These are phyloP conservation scores for Pseudolycoriella hygida DNA, from an alignment of 2,888 invertebrate species.

Conservation along the genomic window DNA sequence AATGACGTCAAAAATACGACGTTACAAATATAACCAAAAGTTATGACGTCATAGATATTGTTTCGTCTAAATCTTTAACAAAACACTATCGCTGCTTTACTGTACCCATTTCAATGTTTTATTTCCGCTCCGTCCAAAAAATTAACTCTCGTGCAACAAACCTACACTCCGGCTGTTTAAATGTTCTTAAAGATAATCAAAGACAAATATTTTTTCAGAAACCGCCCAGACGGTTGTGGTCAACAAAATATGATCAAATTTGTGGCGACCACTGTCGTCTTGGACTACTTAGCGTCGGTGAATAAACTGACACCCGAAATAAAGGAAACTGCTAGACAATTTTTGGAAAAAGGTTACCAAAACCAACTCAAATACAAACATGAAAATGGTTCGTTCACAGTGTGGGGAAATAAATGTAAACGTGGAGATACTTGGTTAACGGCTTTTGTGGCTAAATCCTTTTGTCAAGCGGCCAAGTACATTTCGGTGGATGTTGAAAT, in stretches of 20 bases:
- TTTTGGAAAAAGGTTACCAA: slow-evolving; percentile 76
- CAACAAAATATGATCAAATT: slow-evolving; percentile 87
- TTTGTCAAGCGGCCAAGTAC: slow-evolving; percentile 44
- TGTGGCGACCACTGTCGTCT: slow-evolving; percentile 73
- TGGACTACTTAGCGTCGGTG: slow-evolving; percentile 68
- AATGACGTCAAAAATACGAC: too few species aligned
- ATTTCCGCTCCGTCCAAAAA: too few species aligned
- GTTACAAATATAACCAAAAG: too few species aligned
- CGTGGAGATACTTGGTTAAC: slow-evolving; percentile 69
- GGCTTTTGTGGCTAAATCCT: slow-evolving; percentile 55
- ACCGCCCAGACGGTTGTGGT: slow-evolving; percentile 75
- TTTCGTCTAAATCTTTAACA: too few species aligned
- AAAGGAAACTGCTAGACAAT: slow-evolving; percentile 32
- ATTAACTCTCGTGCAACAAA: too few species aligned
- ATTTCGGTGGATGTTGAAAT: slow-evolving; percentile 47
- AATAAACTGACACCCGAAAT: slow-evolving; percentile 44
- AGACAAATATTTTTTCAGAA: neutral
- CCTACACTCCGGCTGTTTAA: too few species aligned
- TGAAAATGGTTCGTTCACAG: slow-evolving; percentile 76
- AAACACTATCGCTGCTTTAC: too few species aligned
- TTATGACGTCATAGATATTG: too few species aligned
- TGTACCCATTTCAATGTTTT: too few species aligned
- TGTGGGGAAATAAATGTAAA: slow-evolving; percentile 51
- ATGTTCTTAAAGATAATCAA: too few species aligned
- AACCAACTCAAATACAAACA: slow-evolving; percentile 75